Conservation (phyloP, 2,113 vertebrate genomes). For the Centropristis striata region DNA sequence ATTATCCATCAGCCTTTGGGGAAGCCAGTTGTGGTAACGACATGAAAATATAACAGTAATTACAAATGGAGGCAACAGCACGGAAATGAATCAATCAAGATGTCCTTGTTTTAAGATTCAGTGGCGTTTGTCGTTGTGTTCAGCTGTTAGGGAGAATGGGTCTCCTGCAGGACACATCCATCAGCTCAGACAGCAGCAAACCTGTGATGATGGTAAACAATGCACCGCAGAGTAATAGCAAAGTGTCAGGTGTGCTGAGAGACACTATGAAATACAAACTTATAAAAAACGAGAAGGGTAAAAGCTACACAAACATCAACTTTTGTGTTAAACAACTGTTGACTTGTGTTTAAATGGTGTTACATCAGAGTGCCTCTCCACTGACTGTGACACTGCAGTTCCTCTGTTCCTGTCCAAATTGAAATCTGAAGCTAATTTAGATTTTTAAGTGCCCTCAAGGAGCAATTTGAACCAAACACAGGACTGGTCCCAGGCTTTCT, state of each 20-base stretch:
- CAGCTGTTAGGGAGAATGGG: constrained; percentile 19
- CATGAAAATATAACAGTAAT: constrained; percentile 70
- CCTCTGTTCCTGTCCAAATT: background rate
- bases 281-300: background rate
- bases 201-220: constrained; percentile 54
- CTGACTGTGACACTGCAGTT: constrained; percentile 5
- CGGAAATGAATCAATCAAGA: constrained; percentile 64
- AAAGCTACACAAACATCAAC: background rate
- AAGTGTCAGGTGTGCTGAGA: constrained; percentile 19
- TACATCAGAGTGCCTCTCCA: background rate
- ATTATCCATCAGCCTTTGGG: constrained; percentile 54
- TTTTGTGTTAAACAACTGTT: background rate
- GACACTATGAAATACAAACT: background rate
- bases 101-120: constrained; percentile 52
- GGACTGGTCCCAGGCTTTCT: background rate
- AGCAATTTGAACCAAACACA: background rate
- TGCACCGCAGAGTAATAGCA: background rate
- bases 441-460: constrained; percentile 12
- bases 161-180: constrained; percentile 64
- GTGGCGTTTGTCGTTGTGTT: constrained; percentile 27
- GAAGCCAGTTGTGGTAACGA: constrained; percentile 38
- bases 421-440: constrained; percentile 1
- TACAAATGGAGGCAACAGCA: constrained; percentile 62
- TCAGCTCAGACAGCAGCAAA: constrained; percentile 49
- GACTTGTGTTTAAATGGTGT: constrained; percentile 9